These are phyloP conservation scores for Epizoanthus ramosus DNA, from an alignment of 92 coral and sea anemone species.

Conservation along the genomic window DNA sequence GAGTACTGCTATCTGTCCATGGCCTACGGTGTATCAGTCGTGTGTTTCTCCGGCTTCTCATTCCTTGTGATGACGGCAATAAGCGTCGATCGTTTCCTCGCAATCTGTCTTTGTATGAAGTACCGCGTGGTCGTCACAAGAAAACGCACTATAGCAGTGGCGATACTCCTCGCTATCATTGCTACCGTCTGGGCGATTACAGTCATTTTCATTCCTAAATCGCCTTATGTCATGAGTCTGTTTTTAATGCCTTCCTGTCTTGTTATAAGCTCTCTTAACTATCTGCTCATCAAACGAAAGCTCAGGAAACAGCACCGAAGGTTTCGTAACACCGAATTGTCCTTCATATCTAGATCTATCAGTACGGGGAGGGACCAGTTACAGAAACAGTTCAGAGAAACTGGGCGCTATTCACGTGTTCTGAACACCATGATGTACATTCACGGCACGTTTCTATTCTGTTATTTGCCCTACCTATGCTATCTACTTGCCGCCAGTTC, in stretches of 20 bases:
- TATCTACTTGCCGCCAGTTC: conserved; percentile 12
- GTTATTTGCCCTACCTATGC: conserved; percentile 16
- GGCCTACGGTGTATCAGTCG: no score
- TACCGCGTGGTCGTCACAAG: conserved; percentile 23
- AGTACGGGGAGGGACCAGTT: not conserved
- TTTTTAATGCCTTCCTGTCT: conserved; percentile 31
- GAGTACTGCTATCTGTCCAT: no score
- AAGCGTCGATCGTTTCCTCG: not conserved
- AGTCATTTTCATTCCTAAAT: not conserved
- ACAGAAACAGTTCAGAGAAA: not conserved
- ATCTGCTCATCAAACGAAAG: conserved; percentile 26
- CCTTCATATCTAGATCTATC: no score
- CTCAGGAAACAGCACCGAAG: conserved; percentile 2
- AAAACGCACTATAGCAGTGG: not conserved
- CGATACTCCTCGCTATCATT: not conserved
- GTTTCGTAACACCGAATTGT: not conserved
- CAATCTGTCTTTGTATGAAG: conserved; percentile 28
- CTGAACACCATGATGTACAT: conserved; percentile 18
- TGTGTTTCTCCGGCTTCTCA: no score
- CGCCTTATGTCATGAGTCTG: conserved; percentile 5
- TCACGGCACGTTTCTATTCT: conserved; percentile 4
- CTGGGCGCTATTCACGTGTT: conserved; percentile 10
- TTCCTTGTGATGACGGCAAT: no score
- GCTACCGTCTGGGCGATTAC: conserved; percentile 18
- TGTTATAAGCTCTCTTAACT: conserved; percentile 27